Conservation (phyloP, 2,888 invertebrate species). For the Ochropleura leucogaster region DNA sequence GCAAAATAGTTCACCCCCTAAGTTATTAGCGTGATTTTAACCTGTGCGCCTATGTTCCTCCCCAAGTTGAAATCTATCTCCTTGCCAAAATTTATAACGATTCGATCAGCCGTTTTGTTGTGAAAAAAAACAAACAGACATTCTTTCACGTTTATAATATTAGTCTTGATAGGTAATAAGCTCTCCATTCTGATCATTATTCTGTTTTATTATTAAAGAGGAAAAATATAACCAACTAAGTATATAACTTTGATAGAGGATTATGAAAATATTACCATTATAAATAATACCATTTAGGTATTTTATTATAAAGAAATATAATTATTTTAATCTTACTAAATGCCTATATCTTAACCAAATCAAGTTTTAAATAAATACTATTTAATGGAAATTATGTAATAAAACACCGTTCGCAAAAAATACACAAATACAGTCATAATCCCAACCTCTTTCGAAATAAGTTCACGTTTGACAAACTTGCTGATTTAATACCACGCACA, state of each 20-base stretch:
- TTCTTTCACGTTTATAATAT: too few relatives aligned
- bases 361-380: not conserved
- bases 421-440: not conserved
- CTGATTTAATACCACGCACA: not conserved
- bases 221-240: conserved; percentile 6
- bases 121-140: too few relatives aligned
- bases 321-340: not conserved
- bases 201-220: not conserved
- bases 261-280: not conserved
- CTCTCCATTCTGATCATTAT: not conserved
- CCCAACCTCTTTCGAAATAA: not conserved
- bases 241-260: not conserved
- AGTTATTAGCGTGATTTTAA: too few relatives aligned
- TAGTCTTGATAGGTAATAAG: too few relatives aligned
- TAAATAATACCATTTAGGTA: not conserved
- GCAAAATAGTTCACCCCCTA: too few relatives aligned
- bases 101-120: too few relatives aligned
- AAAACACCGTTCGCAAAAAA: conserved; percentile 1
- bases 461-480: conserved; percentile 13
- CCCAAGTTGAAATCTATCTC: too few relatives aligned
- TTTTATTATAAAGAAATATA: not conserved
- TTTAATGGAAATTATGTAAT: not conserved
- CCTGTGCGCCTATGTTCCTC: too few relatives aligned
- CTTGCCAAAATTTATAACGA: too few relatives aligned
- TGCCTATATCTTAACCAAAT: not conserved